These are phyloP conservation scores for Onychomys leucogaster DNA, from an alignment of 2,797 vertebrate species.

Conservation along the genomic window DNA sequence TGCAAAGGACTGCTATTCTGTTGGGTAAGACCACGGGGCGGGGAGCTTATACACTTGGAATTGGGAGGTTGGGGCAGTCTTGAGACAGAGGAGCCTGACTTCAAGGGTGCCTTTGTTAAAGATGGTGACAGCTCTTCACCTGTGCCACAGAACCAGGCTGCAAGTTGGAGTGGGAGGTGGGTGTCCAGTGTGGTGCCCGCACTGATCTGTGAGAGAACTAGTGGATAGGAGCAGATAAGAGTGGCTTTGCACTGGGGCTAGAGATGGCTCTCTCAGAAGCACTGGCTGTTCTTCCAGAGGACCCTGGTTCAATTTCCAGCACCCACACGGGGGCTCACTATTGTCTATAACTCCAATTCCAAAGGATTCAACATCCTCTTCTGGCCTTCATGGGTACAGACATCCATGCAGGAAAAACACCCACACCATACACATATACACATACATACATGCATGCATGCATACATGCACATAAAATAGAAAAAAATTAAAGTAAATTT, in stretches of 20 bases:
- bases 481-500: neutral
- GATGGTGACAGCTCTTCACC: neutral
- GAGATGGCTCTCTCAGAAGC: neutral
- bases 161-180: neutral
- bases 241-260: conserved; percentile 59
- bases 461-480: neutral
- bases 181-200: conserved; percentile 2
- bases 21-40: neutral
- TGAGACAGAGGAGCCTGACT: neutral
- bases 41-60: neutral
- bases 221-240: conserved; percentile 78
- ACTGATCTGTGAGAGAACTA: conserved; percentile 46
- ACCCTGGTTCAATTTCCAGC: neutral
- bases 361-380: neutral
- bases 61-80: neutral
- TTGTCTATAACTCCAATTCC: neutral
- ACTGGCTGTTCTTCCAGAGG: neutral
- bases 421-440: no score
- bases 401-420: neutral
- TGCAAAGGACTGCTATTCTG: neutral
- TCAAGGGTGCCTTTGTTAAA: neutral
- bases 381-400: neutral
- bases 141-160: neutral
- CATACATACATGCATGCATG: neutral
- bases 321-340: neutral